A percentile compares a stretch with the other conserved stretches of the same genome.
Conservation (phyloP, 2,797 vertebrate species). For the Micromesistius poutassou region DNA sequence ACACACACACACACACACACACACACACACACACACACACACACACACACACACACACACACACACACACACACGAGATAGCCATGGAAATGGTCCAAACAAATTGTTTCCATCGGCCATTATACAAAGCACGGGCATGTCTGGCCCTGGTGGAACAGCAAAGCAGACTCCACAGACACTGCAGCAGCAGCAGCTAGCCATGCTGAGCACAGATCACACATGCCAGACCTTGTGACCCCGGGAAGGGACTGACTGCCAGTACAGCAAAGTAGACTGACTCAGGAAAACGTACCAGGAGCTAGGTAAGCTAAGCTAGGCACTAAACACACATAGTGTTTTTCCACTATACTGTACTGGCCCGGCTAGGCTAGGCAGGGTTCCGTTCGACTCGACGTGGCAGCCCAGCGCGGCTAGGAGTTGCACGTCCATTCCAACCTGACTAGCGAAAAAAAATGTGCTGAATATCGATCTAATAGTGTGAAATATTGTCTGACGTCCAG, state of each 20-base stretch:
- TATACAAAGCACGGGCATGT: neutral
- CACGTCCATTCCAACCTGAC: too few species aligned
- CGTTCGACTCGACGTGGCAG: too few species aligned
- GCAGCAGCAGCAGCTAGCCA: neutral
- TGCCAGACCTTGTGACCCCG: neutral
- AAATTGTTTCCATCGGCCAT: neutral
- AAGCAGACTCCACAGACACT: neutral
- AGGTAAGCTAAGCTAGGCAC: neutral
- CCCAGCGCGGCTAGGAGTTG: too few species aligned
- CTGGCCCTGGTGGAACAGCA: neutral
- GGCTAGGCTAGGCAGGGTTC: too few species aligned
- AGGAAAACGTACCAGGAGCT: too few species aligned
- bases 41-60: neutral
- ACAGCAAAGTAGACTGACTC: too few species aligned
- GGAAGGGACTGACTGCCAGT: neutral
- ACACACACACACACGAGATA: neutral
- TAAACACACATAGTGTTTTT: neutral
- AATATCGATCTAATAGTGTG: too few species aligned
- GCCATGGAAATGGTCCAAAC: too few species aligned
- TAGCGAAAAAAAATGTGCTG: too few species aligned
- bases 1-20: too few species aligned
- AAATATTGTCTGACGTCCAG: too few species aligned
- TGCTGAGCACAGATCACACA: neutral
- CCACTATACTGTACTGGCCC: too few species aligned
- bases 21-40: neutral